Base-by-base conservation (phyloP, 2,113 vertebrate genomes). In the Thomomys bottae region DNA sequence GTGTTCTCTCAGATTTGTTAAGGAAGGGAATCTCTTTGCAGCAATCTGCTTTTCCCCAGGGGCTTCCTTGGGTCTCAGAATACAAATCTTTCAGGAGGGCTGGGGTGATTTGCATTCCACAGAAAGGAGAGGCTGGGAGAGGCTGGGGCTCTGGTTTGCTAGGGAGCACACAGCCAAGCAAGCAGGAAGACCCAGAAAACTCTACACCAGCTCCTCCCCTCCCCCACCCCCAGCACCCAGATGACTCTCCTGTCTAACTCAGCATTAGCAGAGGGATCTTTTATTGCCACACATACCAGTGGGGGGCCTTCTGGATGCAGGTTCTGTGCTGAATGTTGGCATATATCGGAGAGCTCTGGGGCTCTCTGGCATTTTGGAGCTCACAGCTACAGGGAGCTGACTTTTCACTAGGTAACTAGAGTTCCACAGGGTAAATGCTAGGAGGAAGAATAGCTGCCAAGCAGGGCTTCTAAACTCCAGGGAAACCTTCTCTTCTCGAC, bases 61-160 rank as follows among this genome's bases (percentile, higher is more conserved):
- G 81, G 63, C 86, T 54, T 66, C 83, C 87, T 2, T 0, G 73
- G 72, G 66, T 45, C 64, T 82, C 40, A 72, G 70, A 92, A 81
- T 21, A 64, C 30, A 77, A 11, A 70, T 42, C 73, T 66, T 80
- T 80, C 45, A 26, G 66, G 59, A 92, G 67, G 70, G 72, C 61
- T 84, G 11, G 80, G 42, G 75, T 87, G 81, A 73, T 84, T 76
- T 92, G 76, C 78, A 90, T 91, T 94, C 90, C 87, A 78, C 24
- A 61, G 86, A 87, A 40, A 93, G 86, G 94, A 94, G 85, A 49
- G 85, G 40, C 40, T 85, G 42, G 90, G 92, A 90, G 85, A 81
- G 64, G 66, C 85, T 64, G 11, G 24, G 68, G 79, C 84, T 91
- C 64, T 79, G 71, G 54, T 92, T 85, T 70, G 72, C 88, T 87